phyloP scores from a whole-genome alignment of 2,113 vertebrate species.

The Ciconia boyciana region DNA sequence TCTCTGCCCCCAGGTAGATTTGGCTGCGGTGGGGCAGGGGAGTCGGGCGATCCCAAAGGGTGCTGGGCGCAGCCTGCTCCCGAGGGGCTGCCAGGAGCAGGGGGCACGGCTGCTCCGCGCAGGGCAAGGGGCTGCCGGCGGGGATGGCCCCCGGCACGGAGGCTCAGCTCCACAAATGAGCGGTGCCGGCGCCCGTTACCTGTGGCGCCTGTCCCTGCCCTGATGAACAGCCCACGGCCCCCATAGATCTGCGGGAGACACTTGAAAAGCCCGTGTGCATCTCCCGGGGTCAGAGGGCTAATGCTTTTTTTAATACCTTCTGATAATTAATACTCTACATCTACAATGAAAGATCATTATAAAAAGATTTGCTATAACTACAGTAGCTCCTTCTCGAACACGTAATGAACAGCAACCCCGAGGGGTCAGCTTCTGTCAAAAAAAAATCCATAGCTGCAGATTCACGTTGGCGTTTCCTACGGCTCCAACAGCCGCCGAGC shows the following conservation, averaged over 20 bases:
- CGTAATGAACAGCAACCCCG: constrained; percentile 11
- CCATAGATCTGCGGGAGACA: background rate
- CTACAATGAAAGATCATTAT: constrained; percentile 46
- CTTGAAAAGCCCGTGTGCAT: background rate
- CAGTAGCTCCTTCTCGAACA: background rate
- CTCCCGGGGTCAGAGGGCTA: background rate
- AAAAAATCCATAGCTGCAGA: constrained; percentile 46
- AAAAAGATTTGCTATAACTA: constrained; percentile 33
- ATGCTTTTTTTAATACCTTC: constrained; percentile 32
- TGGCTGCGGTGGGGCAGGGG: background rate
- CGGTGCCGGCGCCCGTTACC: background rate
- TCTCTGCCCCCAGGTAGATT: background rate
- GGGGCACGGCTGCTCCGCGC: fast-evolving
- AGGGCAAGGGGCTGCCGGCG: background rate
- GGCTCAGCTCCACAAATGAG: background rate
- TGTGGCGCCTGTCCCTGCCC: background rate
- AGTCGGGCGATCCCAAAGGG: fast-evolving
- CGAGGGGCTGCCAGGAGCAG: background rate
- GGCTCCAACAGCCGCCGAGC: background rate
- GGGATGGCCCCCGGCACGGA: no score
- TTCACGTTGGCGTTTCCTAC: background rate
- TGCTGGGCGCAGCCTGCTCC: background rate
- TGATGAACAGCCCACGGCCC: background rate
- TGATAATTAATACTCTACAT: constrained; percentile 49
- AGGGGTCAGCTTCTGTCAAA: constrained; percentile 44